These are phyloP conservation scores for Budorcas taxicolor DNA, from an alignment of 2,113 vertebrate species.

Conservation along the genomic window DNA sequence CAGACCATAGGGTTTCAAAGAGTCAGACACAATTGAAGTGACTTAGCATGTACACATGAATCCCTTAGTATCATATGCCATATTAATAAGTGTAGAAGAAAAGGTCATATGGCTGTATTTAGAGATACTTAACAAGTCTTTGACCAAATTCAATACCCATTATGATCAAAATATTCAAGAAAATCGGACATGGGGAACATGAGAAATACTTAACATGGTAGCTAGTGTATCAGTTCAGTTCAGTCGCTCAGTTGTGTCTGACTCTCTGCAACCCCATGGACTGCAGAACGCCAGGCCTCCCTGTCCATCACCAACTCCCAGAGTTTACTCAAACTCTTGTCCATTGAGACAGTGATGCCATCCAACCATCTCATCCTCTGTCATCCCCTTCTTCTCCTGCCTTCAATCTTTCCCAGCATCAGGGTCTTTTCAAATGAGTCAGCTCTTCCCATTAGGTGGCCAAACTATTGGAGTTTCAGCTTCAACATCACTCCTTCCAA, in stretches of 20 bases:
- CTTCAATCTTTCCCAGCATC: not conserved
- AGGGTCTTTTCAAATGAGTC: not conserved
- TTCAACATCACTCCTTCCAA: not conserved
- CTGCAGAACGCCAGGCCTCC: not conserved
- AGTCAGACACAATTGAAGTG: not conserved
- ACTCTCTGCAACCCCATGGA: not conserved
- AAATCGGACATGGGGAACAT: not conserved
- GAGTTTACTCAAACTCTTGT: not conserved
- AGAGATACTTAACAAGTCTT: not conserved
- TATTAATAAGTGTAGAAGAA: not conserved
- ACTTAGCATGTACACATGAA: not conserved
- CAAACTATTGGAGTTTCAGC: not conserved
- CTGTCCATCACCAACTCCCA: not conserved
- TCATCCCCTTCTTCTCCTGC: not conserved
- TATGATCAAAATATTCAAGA: not conserved
- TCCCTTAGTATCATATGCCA: not conserved
- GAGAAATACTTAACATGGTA: not conserved
- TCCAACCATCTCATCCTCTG: not conserved
- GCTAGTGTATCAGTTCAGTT: not conserved
- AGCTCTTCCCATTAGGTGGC: rapidly evolving
- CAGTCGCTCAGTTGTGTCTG: rapidly evolving
- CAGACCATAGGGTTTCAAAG: not conserved
- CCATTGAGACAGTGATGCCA: not conserved
- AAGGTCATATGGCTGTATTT: not conserved
- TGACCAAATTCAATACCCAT: not conserved